Evolutionary conservation across 2,888 invertebrate genomes (phyloP), one percentile per base, ranked within the genome.

Genomic region (Cephus runcator): DNA sequence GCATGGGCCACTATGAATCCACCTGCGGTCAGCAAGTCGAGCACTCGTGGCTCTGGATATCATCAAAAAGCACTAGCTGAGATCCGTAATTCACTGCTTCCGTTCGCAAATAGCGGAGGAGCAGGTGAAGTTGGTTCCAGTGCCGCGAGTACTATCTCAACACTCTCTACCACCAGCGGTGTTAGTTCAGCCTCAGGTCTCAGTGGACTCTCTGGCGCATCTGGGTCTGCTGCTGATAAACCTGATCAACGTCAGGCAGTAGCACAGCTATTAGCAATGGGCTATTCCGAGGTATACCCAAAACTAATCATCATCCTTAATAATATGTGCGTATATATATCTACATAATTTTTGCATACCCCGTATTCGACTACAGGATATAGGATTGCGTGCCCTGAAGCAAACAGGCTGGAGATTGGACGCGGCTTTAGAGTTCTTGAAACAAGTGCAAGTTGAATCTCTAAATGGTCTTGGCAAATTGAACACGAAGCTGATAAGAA

Each of bases 51-150:
- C 91, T 94, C 95, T 93, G 96, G 96, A 93, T 97, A 97, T 92
- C 96, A 96, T 92, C 96, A 96, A 92, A 96, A 96, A 93, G 97
- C 97, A 90, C 94, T 97, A 92, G 96, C 96, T 92, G 96, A 96
- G 92, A 97, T 97, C 89, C 94, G 97, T 86, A 96, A 96, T 92
- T 96, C 96, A 80, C 92, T 97, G 87, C 93, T 95, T 87, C 97
- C 96, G 77, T 97, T 96, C 91, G 96, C 96, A 77, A 96, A 96
- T 89, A 92, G 94, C 93, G 92, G 93, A 88, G 92, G 92, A 85
- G 92, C 93, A 9, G 94, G 94, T 85, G 94, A 95, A 75, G 94
- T 94, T 69, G 95, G 95, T 84, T 95, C 95, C 1, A 95, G 95
- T 84, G 96, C 95, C 68, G 96, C 95, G 77, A 96, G 96, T 92